Percentiles rank a stretch among this genome's conserved stretches.
These are phyloP conservation scores for Acropora tenuis DNA, from an alignment of 64 coral and sea anemone species.

Conservation along the genomic window DNA sequence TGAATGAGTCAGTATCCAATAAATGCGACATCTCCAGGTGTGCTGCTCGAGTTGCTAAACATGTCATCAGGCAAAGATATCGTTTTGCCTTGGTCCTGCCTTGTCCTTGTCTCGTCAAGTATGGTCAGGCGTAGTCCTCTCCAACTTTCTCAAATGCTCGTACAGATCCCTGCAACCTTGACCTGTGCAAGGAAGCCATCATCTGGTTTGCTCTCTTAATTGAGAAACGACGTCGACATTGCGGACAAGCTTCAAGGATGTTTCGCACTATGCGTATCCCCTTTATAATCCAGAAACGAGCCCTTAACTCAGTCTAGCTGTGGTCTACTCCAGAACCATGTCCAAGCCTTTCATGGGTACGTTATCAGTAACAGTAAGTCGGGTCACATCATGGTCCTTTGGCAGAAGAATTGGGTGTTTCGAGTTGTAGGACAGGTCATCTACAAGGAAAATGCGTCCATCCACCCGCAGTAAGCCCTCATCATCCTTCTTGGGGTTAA, in stretches of 20 bases:
- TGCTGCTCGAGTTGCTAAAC: background rate
- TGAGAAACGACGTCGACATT: slow-evolving; percentile 44
- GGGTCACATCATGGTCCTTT: slow-evolving; percentile 47
- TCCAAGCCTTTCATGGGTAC: background rate
- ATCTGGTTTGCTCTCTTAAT: slow-evolving; percentile 41
- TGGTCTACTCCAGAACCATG: slow-evolving; percentile 46
- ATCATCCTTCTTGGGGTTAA: slow-evolving; percentile 27
- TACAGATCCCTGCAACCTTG: slow-evolving; percentile 32
- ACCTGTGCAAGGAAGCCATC: slow-evolving; percentile 31
- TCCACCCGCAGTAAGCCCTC: slow-evolving; percentile 11
- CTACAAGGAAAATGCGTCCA: slow-evolving; percentile 35
- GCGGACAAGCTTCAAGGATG: slow-evolving; percentile 1
- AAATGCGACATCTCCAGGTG: slow-evolving; percentile 30
- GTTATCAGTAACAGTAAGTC: slow-evolving; percentile 26
- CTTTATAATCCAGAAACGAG: slow-evolving; percentile 67
- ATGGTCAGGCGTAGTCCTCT: background rate
- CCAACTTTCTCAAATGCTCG: too few relatives aligned
- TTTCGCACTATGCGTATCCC: slow-evolving; percentile 43
- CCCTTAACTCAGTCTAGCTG: slow-evolving; percentile 22
- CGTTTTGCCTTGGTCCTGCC: slow-evolving; percentile 23
- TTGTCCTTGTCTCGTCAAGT: slow-evolving; percentile 57
- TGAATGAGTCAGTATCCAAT: slow-evolving; percentile 14
- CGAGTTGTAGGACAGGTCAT: slow-evolving; percentile 31
- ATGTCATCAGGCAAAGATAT: slow-evolving; percentile 30
- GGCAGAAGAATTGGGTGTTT: slow-evolving; percentile 69